Percentiles rank a stretch among this genome's conserved stretches.
Conservation (phyloP, 2,113 vertebrate genomes). For the Rhipidura dahli region DNA sequence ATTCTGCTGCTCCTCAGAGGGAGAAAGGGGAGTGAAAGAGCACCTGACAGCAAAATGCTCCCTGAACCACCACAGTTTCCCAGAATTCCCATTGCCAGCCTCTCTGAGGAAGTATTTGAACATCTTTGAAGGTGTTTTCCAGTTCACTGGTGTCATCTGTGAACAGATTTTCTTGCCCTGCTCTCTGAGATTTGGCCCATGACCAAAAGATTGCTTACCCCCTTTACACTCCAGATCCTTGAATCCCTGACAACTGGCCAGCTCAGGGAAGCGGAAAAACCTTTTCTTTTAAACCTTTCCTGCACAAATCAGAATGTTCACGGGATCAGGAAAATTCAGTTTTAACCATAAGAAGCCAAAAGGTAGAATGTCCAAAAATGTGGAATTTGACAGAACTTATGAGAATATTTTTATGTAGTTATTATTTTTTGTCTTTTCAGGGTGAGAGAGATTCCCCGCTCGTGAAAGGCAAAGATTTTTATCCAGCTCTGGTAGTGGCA, state of each 20-base stretch:
- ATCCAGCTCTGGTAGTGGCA: not conserved
- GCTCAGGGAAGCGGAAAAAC: not conserved
- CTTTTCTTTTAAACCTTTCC: not conserved
- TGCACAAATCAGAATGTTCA: not conserved
- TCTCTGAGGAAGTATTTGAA: not conserved
- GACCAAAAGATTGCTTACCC: not conserved
- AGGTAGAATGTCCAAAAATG: not conserved
- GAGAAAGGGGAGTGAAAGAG: not conserved
- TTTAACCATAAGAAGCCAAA: not conserved
- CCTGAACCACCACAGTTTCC: not conserved
- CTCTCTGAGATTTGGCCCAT: not conserved
- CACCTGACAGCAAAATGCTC: not conserved
- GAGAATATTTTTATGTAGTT: not conserved
- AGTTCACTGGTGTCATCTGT: not conserved
- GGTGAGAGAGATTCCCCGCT: not conserved
- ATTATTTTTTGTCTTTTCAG: not conserved
- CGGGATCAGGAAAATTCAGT: rapidly evolving
- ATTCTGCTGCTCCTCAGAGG: not conserved
- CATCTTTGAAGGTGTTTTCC: not conserved
- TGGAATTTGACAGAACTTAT: not conserved
- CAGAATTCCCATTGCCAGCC: not conserved
- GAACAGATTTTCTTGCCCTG: not conserved
- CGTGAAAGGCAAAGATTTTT: not conserved
- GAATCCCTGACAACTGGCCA: not conserved
- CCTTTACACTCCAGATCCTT: not conserved